Conservation (phyloP, 2,888 invertebrate species). For the Drosophila testacea region DNA sequence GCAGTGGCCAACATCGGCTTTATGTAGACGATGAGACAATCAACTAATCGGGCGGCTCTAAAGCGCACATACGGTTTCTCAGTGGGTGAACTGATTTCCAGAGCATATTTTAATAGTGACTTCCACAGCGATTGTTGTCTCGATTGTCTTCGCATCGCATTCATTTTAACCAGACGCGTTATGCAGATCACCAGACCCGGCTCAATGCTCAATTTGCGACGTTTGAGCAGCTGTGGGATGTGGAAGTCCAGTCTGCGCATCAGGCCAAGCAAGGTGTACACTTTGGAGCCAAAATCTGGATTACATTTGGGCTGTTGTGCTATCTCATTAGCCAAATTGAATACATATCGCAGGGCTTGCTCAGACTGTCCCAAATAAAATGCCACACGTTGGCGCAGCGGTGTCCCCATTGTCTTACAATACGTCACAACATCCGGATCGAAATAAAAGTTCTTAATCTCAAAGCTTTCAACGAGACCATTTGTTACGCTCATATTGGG, state of each 20-base stretch:
- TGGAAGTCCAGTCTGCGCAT: constrained; percentile 53
- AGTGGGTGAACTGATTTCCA: constrained; percentile 69
- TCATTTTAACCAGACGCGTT: constrained; percentile 59
- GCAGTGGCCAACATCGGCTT: constrained; percentile 50
- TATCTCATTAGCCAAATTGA: constrained; percentile 25
- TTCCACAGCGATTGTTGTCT: constrained; percentile 58
- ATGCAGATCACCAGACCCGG: constrained; percentile 77
- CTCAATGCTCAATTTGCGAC: constrained; percentile 58
- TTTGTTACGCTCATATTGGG: not conserved
- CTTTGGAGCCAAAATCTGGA: constrained; percentile 67
- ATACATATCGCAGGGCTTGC: constrained; percentile 1
- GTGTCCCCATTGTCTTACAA: constrained; percentile 48
- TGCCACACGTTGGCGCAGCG: constrained; percentile 45
- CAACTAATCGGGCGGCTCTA: constrained; percentile 72
- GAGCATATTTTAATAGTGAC: constrained; percentile 69
- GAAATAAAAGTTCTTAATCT: constrained; percentile 70
- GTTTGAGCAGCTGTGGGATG: constrained; percentile 59
- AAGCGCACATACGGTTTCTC: constrained; percentile 74
- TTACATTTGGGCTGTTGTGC: constrained; percentile 47
- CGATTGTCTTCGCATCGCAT: constrained; percentile 33
- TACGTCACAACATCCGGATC: constrained; percentile 60
- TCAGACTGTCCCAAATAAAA: constrained; percentile 32
- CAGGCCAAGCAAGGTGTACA: constrained; percentile 72
- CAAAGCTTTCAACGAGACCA: constrained; percentile 31
- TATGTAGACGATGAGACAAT: constrained; percentile 64